Evolutionary conservation across 2,888 invertebrate genomes (phyloP).

Genomic region (Blomia tropicalis): DNA sequence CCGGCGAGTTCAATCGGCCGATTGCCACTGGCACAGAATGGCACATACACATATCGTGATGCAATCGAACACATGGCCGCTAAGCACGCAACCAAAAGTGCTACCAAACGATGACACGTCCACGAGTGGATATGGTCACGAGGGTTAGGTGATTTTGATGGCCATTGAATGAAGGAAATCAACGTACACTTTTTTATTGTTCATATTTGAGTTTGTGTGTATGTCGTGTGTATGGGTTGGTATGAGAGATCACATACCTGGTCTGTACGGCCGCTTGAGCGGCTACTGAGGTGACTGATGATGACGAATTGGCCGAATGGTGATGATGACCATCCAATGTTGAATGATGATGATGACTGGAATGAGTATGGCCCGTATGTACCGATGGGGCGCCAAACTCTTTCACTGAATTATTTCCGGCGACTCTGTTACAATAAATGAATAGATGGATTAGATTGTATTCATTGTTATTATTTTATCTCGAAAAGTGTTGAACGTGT

Average conservation of each 20-base stretch:
- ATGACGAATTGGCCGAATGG: neutral
- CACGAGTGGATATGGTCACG: too few relatives aligned
- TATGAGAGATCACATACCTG: too few relatives aligned
- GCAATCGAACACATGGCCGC: neutral
- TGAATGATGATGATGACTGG: neutral
- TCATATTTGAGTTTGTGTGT: too few relatives aligned
- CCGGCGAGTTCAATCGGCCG: too few relatives aligned
- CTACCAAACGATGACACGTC: too few relatives aligned
- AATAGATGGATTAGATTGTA: too few relatives aligned
- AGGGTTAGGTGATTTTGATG: too few relatives aligned
- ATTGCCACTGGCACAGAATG: neutral
- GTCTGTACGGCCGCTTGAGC: constrained; percentile 26
- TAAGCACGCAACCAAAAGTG: neutral
- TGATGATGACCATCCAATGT: neutral
- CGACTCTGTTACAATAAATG: neutral
- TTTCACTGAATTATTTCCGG: neutral
- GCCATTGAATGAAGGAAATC: too few relatives aligned
- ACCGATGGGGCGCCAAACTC: neutral
- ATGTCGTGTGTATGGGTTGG: too few relatives aligned
- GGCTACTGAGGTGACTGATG: constrained; percentile 17
- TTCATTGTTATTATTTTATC: too few relatives aligned
- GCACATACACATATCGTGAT: neutral
- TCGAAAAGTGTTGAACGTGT: neutral
- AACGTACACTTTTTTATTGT: too few relatives aligned
- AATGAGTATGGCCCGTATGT: neutral